Evolutionary conservation across 2,113 vertebrate genomes (phyloP).

Genomic region (Typhlomys cinereus): DNA sequence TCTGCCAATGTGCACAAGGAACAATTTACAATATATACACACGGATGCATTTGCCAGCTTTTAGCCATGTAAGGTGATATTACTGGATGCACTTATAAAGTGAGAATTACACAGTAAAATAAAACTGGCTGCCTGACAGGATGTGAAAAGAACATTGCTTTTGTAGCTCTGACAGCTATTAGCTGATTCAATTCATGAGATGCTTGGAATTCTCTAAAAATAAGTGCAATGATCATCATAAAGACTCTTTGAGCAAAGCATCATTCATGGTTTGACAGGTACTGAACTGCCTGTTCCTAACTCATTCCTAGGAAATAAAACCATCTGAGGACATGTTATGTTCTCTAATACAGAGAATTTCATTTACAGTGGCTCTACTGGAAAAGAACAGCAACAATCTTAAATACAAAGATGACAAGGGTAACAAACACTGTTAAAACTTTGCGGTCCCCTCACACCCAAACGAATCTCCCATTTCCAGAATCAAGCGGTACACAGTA

Average conservation of each 20-base stretch:
- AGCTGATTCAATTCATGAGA: background rate
- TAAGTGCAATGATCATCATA: slow-evolving; percentile 50
- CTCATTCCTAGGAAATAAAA: slow-evolving; percentile 28
- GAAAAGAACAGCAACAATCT: background rate
- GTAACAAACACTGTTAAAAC: background rate
- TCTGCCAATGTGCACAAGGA: background rate
- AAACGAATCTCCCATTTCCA: background rate
- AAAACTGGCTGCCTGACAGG: background rate
- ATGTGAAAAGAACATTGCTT: slow-evolving; percentile 21
- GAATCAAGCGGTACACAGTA: background rate
- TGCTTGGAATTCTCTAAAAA: slow-evolving; percentile 52
- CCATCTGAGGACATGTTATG: background rate
- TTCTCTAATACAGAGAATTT: background rate
- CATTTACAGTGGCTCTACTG: background rate
- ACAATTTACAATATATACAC: background rate
- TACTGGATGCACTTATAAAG: background rate
- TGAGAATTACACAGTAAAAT: slow-evolving; percentile 11
- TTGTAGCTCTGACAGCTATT: background rate
- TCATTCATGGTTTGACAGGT: background rate
- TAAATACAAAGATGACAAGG: background rate
- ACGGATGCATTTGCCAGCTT: background rate
- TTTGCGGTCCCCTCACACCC: background rate
- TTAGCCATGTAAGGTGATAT: background rate
- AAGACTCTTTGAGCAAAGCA: background rate
- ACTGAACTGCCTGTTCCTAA: background rate